Evolutionary conservation across 1,140 invertebrate species (phyloP).

Genomic region (Yoshiicerus persimilis): DNA sequence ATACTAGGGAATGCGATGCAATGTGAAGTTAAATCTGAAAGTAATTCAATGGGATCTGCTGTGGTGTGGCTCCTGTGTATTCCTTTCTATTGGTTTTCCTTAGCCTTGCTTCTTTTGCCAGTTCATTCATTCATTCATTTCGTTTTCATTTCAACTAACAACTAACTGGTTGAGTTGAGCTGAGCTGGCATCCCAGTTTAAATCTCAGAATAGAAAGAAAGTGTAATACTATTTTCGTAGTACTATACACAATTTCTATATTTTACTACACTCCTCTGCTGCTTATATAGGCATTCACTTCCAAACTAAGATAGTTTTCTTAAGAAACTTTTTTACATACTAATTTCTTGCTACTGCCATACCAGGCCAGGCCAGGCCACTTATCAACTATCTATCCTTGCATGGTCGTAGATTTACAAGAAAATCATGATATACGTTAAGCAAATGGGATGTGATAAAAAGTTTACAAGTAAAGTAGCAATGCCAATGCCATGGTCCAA

Average conservation of each 20-base stretch:
- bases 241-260: background rate
- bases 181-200: background rate
- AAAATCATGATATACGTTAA: background rate
- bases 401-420: background rate
- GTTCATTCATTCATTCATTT: slow-evolving; percentile 19
- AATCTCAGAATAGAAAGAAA: background rate
- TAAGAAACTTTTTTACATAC: background rate
- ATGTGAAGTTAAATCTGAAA: background rate
- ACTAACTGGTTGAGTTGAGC: background rate
- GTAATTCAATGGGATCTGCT: background rate
- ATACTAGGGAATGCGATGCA: background rate
- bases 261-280: background rate
- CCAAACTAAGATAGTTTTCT: background rate
- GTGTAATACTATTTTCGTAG: background rate
- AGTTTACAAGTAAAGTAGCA: slow-evolving; percentile 18
- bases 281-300: background rate
- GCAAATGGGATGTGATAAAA: background rate
- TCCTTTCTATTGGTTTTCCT: slow-evolving; percentile 5
- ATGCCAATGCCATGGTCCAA: slow-evolving; percentile 31
- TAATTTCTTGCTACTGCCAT: background rate
- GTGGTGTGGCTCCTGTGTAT: background rate
- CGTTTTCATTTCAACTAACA: slow-evolving; percentile 5
- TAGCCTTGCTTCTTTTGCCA: slow-evolving; percentile 3
- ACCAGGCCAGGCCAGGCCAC: background rate
- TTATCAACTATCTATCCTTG: background rate